A percentile compares a stretch with the other conserved stretches of the same genome.
Conservation (phyloP, 2,888 invertebrate species). For the Melanostoma scalare region DNA sequence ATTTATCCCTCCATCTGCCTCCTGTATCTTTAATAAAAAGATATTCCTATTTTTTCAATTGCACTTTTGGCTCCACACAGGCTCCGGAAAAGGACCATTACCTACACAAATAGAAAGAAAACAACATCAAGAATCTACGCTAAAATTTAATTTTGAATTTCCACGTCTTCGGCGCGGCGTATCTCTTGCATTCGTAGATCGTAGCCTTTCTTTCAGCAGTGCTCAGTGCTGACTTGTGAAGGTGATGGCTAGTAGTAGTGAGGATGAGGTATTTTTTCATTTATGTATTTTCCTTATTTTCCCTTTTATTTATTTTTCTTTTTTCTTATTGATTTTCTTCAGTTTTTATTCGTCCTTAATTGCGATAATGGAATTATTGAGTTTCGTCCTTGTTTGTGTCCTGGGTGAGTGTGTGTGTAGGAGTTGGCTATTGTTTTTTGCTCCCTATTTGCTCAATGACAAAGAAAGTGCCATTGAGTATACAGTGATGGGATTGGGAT, state of each 20-base stretch:
- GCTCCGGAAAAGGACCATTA: conserved; percentile 10
- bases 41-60: conserved; percentile 2
- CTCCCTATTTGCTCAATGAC: conserved; percentile 4
- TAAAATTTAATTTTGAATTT: conserved; percentile 32
- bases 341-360: conserved; percentile 53
- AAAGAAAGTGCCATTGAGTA: conserved; percentile 32
- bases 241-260: neutral
- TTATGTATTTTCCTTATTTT: conserved; percentile 1
- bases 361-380: conserved; percentile 54
- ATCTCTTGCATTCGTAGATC: neutral
- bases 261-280: conserved; percentile 6
- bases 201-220: neutral
- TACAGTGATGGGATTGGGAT: neutral
- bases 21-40: neutral
- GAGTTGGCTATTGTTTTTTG: conserved; percentile 36
- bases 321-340: conserved; percentile 53
- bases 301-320: conserved; percentile 5
- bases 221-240: too few species aligned
- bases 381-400: conserved; percentile 13
- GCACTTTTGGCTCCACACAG: conserved; percentile 12
- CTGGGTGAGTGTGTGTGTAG: neutral
- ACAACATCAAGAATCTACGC: conserved; percentile 11
- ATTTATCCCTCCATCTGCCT: too few species aligned
- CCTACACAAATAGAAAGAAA: neutral
- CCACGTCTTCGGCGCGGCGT: conserved; percentile 17